Conservation (phyloP, 2,113 vertebrate species). For the Nesoenas mayeri region DNA sequence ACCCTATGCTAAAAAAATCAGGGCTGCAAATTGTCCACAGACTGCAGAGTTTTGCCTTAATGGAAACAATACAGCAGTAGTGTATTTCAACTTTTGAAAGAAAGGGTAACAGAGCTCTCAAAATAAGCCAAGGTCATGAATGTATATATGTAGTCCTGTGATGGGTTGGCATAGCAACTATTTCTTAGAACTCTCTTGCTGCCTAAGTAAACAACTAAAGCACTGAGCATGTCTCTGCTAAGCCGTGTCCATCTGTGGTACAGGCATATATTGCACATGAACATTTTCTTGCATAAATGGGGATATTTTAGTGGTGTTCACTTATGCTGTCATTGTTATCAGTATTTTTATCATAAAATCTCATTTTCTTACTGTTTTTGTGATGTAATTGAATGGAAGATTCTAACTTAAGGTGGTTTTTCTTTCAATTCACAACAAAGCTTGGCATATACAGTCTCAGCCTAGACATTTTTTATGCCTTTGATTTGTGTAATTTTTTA, state of each 20-base stretch:
- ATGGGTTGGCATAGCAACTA: constrained; percentile 81
- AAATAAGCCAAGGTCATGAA: constrained; percentile 72
- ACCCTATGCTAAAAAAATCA: neutral
- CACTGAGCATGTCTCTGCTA: constrained; percentile 60
- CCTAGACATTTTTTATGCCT: neutral
- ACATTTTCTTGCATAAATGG: constrained; percentile 9
- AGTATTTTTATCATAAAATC: neutral
- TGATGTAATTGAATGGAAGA: neutral
- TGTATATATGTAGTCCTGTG: constrained; percentile 68
- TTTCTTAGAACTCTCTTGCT: constrained; percentile 72
- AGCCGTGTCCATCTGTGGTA: constrained; percentile 61
- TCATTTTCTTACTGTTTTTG: neutral
- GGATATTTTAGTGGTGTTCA: constrained; percentile 14
- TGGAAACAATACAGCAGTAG: constrained; percentile 28
- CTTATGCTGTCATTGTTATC: constrained; percentile 22
- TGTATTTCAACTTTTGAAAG: constrained; percentile 67
- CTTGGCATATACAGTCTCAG: neutral
- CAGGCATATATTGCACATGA: neutral
- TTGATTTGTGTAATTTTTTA: constrained; percentile 3
- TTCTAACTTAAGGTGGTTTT: neutral
- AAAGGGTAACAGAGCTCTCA: constrained; percentile 60
- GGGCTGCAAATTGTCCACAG: neutral
- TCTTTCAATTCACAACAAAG: neutral
- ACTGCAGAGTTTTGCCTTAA: constrained; percentile 14
- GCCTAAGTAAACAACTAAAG: constrained; percentile 77